These are phyloP conservation scores for Zosterops borbonicus DNA, from an alignment of 2,113 vertebrate genomes.

Conservation along the genomic window DNA sequence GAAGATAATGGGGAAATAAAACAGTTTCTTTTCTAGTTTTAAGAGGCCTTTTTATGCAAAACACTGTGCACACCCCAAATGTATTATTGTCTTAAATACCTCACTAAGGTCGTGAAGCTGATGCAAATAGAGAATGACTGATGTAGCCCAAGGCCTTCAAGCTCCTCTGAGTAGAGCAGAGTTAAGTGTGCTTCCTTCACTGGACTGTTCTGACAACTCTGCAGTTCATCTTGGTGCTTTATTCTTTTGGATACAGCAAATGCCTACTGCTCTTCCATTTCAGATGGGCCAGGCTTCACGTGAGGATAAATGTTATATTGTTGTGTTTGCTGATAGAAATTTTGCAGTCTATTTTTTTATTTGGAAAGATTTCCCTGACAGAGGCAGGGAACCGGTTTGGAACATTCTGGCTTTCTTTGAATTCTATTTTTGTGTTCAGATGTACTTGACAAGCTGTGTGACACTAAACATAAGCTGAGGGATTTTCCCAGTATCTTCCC, in stretches of 20 bases:
- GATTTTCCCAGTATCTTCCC: accelerated
- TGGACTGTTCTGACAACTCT: not conserved
- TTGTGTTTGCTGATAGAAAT: not conserved
- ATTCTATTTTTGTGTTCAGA: not conserved
- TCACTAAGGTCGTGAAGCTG: not conserved
- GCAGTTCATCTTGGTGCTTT: not conserved
- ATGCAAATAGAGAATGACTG: not conserved
- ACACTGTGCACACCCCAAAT: not conserved
- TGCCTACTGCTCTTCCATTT: not conserved
- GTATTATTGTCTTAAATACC: not conserved
- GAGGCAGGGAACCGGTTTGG: not conserved
- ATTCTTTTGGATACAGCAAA: not conserved
- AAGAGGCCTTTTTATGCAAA: not conserved
- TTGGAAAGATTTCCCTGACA: not conserved
- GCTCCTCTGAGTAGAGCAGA: not conserved
- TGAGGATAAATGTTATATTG: not conserved
- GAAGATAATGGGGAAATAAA: not conserved
- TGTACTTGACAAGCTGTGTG: not conserved
- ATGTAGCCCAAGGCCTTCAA: not conserved
- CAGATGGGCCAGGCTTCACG: not conserved
- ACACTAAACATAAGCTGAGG: not conserved
- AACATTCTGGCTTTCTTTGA: accelerated
- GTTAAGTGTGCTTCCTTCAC: not conserved
- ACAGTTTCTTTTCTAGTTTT: not conserved
- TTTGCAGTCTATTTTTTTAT: not conserved